Evolutionary conservation across 2,888 invertebrate species (phyloP), one percentile per base, ranked within the genome.

Genomic region (Drosophila multiciliata): DNA sequence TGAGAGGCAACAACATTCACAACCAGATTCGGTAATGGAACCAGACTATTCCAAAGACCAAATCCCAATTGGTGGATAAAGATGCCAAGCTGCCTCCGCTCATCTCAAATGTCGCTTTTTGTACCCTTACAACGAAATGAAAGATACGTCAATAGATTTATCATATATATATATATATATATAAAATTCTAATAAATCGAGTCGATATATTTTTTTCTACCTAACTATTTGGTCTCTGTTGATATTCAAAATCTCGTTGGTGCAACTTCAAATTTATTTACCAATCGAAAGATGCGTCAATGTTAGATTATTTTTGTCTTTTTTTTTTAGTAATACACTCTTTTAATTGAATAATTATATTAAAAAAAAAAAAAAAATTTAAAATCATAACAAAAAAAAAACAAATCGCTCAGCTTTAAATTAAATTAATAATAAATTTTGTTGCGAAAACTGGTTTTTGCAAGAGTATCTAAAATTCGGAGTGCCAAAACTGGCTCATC

Each of bases 41-140:
- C 29, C 52, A 61, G 53, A 68, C 52, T 77, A 55, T 68, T 78
- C 76, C 58, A 69, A 26, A 54, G 40, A 69, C 54, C 40, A 55
- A 53, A 29, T 35, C 29, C 55, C 32, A 36, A 32, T 45, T 53
- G 8, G 5, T 38, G 15, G 32, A 23, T 36, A 40, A 6, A 26
- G 3, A 9, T 15, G 40, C 9, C 11, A 11, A 58, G 40, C 26
- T 60, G 20, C 36, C 54, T 33, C 8, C 32, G 61, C n/a, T 40
- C 53, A 50, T 20, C 1, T 38, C 26, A 38, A 26, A 15, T 23
- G 23, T 11, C 53, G 1, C 23, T 17, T 35, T 23, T 17, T 38
- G 2, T 29, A 55, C 54, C 9, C 26, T 29, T 38, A 17, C 11
- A 36, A 6, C 1, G 3, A 20, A 20, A 8, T 38, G 0, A 20